A percentile compares a stretch with the other conserved stretches of the same genome.
These are phyloP conservation scores for Drosophila pseudotakahashii DNA, from an alignment of 2,888 invertebrate genomes.

Conservation along the genomic window DNA sequence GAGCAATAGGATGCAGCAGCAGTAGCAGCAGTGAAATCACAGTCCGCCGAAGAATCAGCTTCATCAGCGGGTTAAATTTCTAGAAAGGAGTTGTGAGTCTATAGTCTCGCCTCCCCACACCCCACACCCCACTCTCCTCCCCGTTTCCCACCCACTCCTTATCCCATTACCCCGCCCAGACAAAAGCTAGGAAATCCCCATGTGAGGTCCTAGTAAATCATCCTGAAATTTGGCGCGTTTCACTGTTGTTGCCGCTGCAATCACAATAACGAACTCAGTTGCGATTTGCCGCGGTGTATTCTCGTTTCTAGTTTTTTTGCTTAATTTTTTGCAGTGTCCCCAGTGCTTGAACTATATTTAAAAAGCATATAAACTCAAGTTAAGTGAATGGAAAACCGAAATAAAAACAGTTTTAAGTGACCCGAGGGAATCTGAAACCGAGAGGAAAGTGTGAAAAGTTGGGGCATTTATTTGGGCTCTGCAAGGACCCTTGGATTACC, in stretches of 20 bases:
- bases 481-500: constrained; percentile 77
- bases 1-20: constrained; percentile 74
- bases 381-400: constrained; percentile 3
- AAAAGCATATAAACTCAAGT: constrained; percentile 7
- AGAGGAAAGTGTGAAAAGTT: constrained; percentile 28
- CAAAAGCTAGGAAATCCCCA: neutral
- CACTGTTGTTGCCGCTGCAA: constrained; percentile 7
- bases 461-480: constrained; percentile 52
- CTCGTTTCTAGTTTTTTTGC: constrained; percentile 20
- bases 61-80: constrained; percentile 19
- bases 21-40: constrained; percentile 30
- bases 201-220: neutral
- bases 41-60: constrained; percentile 29
- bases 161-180: neutral
- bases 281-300: constrained; percentile 3
- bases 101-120: neutral
- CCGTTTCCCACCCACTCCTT: neutral
- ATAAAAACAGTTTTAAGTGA: constrained; percentile 2
- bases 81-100: constrained; percentile 21
- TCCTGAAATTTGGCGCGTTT: constrained; percentile 29
- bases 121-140: neutral
- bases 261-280: neutral
- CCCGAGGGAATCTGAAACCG: neutral
- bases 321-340: constrained; percentile 33
- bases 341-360: constrained; percentile 36